Percentiles rank a stretch among this genome's conserved stretches.
phyloP scores from a whole-genome alignment of 2,888 invertebrate species.

The Hemaris fuciformis region DNA sequence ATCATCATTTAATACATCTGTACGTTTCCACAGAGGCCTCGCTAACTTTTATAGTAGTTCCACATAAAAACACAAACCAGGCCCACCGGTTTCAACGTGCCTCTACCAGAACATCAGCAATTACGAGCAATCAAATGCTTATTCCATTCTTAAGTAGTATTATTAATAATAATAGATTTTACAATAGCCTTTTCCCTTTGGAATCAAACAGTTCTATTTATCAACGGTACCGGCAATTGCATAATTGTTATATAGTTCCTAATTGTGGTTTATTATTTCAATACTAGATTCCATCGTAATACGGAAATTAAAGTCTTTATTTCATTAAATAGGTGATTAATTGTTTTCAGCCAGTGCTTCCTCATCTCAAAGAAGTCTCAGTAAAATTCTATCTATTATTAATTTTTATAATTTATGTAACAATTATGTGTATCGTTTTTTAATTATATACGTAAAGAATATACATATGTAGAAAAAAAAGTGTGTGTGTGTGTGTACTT shows the following conservation, averaged over 20 bases:
- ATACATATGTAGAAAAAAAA: too few relatives aligned
- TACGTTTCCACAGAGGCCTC: neutral
- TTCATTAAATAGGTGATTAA: neutral
- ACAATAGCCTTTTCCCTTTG: neutral
- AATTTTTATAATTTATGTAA: too few relatives aligned
- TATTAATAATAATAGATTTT: neutral
- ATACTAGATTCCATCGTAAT: neutral
- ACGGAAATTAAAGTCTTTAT: neutral
- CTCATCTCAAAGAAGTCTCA: too few relatives aligned
- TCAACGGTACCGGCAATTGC: neutral
- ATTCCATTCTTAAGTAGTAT: constrained; percentile 16
- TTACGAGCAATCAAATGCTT: constrained; percentile 24
- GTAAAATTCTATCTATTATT: too few relatives aligned
- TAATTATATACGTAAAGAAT: too few relatives aligned
- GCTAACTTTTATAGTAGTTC: neutral
- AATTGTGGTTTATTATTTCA: neutral
- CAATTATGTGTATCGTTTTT: too few relatives aligned
- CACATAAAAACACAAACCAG: constrained; percentile 13
- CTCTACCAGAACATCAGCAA: constrained; percentile 18
- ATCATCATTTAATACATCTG: neutral
- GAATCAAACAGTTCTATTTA: neutral
- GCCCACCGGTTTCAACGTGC: neutral
- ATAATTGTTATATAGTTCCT: neutral
- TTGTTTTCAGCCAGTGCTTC: neutral
- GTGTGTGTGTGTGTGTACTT: too few relatives aligned